A percentile compares a stretch with the other conserved stretches of the same genome.
phyloP scores from a whole-genome alignment of 2,113 vertebrate species.

The Sorex araneus region DNA sequence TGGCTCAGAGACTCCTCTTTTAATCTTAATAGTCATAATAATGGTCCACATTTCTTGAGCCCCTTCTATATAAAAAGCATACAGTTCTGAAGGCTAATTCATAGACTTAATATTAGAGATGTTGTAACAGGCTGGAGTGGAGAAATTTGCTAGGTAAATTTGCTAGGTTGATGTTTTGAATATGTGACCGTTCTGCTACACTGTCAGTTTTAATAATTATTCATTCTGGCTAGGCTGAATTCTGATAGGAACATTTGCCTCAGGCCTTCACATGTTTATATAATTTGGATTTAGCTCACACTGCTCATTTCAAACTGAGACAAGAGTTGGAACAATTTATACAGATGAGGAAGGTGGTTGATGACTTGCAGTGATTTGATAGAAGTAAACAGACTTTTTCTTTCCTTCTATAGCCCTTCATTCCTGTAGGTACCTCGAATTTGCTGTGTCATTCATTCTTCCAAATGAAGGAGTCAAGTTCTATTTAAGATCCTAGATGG shows the following conservation, averaged over 20 bases:
- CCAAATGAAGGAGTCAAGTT: not conserved
- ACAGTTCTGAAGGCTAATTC: not conserved
- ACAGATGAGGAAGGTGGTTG: not conserved
- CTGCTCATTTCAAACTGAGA: slow-evolving; percentile 43
- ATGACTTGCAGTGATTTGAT: not conserved
- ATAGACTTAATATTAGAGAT: not conserved
- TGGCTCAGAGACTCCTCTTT: not conserved
- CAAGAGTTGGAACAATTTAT: not conserved
- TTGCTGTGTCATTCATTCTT: not conserved
- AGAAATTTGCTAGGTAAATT: not conserved
- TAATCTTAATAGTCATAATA: not conserved
- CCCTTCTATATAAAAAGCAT: not conserved
- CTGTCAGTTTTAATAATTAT: slow-evolving; percentile 36
- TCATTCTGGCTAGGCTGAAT: not conserved
- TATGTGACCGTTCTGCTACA: not conserved
- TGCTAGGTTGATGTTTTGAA: not conserved
- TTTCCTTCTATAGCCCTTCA: not conserved
- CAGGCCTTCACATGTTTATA: not conserved
- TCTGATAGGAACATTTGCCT: slow-evolving; percentile 29
- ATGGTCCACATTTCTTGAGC: not conserved
- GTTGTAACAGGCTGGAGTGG: not conserved
- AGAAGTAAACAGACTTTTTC: not conserved
- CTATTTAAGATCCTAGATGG: not conserved
- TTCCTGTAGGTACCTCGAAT: not conserved
- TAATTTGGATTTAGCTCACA: slow-evolving; percentile 4